Evolutionary conservation across 2,113 vertebrate species (phyloP).

Genomic region (Cepphus grylle): DNA sequence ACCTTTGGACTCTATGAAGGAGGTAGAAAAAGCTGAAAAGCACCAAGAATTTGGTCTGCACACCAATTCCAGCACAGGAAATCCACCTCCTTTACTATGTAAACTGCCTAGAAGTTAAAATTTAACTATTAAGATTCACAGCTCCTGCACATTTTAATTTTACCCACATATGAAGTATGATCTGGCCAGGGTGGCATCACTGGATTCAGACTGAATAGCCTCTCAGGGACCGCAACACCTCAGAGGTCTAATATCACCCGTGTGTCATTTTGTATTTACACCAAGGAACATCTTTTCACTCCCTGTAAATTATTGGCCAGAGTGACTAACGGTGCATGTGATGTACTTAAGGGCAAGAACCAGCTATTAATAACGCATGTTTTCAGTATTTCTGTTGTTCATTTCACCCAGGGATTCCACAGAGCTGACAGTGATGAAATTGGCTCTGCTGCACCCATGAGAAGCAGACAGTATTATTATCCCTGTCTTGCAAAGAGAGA

Average conservation of each 20-base stretch:
- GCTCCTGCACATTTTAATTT: neutral
- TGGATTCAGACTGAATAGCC: neutral
- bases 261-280: neutral
- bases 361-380: conserved; percentile 46
- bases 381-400: conserved; percentile 33
- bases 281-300: neutral
- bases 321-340: conserved; percentile 11
- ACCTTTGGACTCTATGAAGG: neutral
- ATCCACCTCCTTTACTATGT: neutral
- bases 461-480: conserved; percentile 16
- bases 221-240: neutral
- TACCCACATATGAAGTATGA: neutral
- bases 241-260: neutral
- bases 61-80: neutral
- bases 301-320: conserved; percentile 39
- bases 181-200: neutral
- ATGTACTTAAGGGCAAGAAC: conserved; percentile 34
- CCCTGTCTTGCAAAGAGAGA: neutral
- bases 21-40: neutral
- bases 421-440: conserved; percentile 35
- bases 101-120: neutral
- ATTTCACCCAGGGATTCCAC: conserved; percentile 43
- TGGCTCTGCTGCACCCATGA: neutral
- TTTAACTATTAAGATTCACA: neutral
- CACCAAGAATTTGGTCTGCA: neutral